phyloP scores from a whole-genome alignment of 2,113 vertebrate genomes.

The Charina bottae region DNA sequence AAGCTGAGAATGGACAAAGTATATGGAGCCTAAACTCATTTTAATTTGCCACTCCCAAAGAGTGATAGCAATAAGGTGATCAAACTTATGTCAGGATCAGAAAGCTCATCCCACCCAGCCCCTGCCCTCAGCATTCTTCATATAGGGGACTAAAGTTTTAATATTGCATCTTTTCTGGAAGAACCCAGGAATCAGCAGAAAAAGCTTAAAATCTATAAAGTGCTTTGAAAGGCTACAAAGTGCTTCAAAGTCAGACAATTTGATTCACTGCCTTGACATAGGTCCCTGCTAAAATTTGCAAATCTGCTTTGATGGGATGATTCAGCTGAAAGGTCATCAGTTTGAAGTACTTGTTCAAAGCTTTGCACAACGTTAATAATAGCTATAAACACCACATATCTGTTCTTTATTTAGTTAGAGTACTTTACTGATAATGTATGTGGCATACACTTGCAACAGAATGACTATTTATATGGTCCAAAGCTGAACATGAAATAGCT shows the following conservation, averaged over 20 bases:
- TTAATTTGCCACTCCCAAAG: neutral
- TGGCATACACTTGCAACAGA: neutral
- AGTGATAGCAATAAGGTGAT: neutral
- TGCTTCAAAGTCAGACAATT: neutral
- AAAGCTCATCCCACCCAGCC: neutral
- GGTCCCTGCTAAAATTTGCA: neutral
- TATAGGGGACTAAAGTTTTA: neutral
- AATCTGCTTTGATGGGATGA: neutral
- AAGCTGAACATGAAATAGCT: neutral
- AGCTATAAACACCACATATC: neutral
- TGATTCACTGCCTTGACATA: neutral
- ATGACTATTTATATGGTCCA: neutral
- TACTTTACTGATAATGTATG: neutral
- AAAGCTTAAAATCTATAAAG: neutral
- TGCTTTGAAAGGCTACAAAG: neutral
- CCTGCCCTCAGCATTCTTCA: neutral
- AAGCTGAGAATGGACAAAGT: neutral
- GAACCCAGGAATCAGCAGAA: neutral
- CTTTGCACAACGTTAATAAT: neutral
- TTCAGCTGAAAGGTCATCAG: neutral
- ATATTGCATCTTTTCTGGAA: neutral
- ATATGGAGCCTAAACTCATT: neutral
- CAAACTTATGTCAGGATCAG: neutral
- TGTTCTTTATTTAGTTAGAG: neutral
- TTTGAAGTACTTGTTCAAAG: neutral